These are phyloP conservation scores for Laticauda colubrina DNA, from an alignment of 2,113 vertebrate species.

Conservation along the genomic window DNA sequence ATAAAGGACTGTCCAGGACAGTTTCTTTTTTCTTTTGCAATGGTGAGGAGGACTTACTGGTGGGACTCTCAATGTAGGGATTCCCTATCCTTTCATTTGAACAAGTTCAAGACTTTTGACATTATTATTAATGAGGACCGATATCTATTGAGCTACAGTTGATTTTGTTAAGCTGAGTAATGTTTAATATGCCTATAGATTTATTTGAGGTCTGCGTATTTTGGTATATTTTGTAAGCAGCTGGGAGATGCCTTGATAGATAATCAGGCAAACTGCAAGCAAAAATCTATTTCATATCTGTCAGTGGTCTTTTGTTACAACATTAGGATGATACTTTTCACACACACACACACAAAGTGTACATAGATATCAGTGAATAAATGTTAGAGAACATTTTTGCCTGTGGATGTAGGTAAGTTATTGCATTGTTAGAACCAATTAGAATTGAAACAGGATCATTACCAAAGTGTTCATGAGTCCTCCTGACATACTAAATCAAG, in stretches of 20 bases:
- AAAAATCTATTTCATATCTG: not conserved
- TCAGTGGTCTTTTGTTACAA: not conserved
- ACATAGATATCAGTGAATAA: not conserved
- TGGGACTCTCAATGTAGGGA: not conserved
- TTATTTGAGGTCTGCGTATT: not conserved
- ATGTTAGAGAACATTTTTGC: not conserved
- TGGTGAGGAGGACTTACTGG: not conserved
- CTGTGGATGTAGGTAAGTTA: slow-evolving; percentile 12
- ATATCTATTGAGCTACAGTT: not conserved
- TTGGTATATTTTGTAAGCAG: not conserved
- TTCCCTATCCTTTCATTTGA: not conserved
- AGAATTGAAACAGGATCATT: slow-evolving; percentile 26
- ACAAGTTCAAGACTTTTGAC: not conserved
- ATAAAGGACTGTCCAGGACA: not conserved
- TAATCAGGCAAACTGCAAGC: not conserved
- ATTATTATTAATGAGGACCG: not conserved
- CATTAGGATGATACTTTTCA: not conserved
- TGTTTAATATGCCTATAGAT: not conserved
- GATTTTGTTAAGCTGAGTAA: not conserved
- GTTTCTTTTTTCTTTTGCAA: not conserved
- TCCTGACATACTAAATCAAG: slow-evolving; percentile 37
- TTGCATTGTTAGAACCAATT: slow-evolving; percentile 36
- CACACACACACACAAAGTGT: too few relatives aligned
- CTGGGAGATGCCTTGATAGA: not conserved
- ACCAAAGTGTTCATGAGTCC: not conserved